Evolutionary conservation across 2,797 vertebrate genomes (phyloP).

Genomic region (Propithecus deckenii): DNA sequence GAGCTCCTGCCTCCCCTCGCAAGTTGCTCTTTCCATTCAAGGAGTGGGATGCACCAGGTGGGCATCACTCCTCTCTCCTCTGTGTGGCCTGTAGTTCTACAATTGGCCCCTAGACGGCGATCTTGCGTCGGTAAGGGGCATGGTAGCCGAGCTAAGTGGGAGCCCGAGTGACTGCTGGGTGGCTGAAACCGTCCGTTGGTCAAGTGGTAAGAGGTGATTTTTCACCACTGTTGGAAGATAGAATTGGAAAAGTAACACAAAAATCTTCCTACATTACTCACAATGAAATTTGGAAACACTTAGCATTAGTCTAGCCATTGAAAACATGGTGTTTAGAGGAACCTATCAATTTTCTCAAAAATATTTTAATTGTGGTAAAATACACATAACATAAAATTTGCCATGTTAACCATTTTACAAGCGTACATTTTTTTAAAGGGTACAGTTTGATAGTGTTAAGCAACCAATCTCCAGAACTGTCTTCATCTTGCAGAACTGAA

Average conservation of each 20-base stretch:
- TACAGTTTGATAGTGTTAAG: not conserved
- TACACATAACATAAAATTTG: not conserved
- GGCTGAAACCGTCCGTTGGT: not conserved
- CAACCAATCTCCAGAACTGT: not conserved
- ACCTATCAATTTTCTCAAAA: not conserved
- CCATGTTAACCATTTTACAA: not conserved
- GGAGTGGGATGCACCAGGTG: too few relatives aligned
- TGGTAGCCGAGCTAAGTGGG: not conserved
- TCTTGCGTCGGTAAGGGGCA: not conserved
- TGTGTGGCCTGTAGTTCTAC: not conserved
- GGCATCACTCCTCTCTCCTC: not conserved
- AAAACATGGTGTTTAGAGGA: not conserved
- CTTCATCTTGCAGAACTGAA: not conserved
- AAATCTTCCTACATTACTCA: not conserved
- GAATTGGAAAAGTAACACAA: not conserved
- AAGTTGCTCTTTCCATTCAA: not conserved
- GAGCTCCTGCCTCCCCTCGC: not conserved
- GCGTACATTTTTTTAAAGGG: not conserved
- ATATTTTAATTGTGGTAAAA: not conserved
- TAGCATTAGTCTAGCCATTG: not conserved
- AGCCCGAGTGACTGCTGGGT: not conserved
- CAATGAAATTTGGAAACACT: not conserved
- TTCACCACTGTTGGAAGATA: not conserved
- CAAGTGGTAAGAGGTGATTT: not conserved
- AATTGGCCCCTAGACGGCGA: not conserved